A percentile compares a stretch with the other conserved stretches of the same genome.
Evolutionary conservation across 2,888 invertebrate genomes (phyloP).

Genomic region (Dicroscelio sp.): DNA sequence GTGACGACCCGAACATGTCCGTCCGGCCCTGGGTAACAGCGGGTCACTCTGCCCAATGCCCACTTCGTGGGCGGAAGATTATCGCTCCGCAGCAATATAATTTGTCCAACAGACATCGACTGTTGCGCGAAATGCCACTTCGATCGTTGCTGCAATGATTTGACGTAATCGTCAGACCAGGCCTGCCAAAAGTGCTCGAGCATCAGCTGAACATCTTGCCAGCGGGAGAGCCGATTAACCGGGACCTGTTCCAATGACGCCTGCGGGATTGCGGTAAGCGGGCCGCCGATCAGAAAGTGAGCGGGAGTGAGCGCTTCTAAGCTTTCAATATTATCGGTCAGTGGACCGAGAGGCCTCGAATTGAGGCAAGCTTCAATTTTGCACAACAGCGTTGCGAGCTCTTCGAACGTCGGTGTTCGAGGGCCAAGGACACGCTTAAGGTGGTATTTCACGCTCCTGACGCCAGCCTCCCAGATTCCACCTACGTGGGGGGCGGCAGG

Average conservation of each 20-base stretch:
- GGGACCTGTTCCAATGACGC: neutral
- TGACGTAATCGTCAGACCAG: neutral
- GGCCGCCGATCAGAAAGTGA: neutral
- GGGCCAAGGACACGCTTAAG: too few species aligned
- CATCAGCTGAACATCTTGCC: neutral
- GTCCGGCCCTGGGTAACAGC: neutral
- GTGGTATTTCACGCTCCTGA: too few species aligned
- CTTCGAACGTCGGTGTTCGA: too few species aligned
- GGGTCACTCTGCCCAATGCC: neutral
- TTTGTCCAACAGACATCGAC: neutral
- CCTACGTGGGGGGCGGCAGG: too few species aligned
- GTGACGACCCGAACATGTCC: too few species aligned
- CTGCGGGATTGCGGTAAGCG: neutral
- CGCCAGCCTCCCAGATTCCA: too few species aligned
- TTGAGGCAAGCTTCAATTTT: too few species aligned
- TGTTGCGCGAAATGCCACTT: neutral
- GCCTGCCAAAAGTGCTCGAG: neutral
- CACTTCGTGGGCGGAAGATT: conserved; percentile 10
- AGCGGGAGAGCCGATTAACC: neutral
- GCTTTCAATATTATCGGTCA: too few species aligned
- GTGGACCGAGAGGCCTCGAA: too few species aligned
- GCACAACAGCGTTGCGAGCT: too few species aligned
- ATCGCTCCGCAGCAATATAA: neutral
- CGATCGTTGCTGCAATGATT: neutral
- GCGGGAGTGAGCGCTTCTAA: too few species aligned